phyloP scores from a whole-genome alignment of 2,113 vertebrate genomes.

The Cavia aperea region DNA sequence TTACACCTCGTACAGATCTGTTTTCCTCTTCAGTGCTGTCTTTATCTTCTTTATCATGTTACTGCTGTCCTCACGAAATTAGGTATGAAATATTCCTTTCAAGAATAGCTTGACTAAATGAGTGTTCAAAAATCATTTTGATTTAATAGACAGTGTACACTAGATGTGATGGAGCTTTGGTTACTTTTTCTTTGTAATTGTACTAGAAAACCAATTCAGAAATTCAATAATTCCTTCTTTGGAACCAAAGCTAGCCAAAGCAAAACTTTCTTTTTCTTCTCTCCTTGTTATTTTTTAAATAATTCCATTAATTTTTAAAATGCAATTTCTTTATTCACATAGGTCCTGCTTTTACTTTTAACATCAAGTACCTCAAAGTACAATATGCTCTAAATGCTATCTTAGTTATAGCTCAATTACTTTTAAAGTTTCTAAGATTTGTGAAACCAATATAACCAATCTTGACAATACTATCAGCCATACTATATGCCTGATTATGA shows the following conservation, averaged over 20 bases:
- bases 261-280: not conserved
- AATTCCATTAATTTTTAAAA: not conserved
- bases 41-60: not conserved
- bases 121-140: not conserved
- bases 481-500: not conserved
- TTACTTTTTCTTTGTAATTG: not conserved
- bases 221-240: not conserved
- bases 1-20: not conserved
- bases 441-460: not conserved
- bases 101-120: not conserved
- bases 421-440: not conserved
- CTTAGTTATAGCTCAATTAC: not conserved
- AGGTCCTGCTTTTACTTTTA: not conserved
- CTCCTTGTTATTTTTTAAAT: not conserved
- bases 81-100: not conserved
- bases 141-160: not conserved
- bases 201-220: not conserved
- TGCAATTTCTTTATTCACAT: rapidly evolving
- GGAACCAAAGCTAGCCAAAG: not conserved
- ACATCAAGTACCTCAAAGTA: not conserved
- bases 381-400: not conserved
- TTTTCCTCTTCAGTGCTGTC: not conserved
- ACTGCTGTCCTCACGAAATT: not conserved
- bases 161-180: not conserved
- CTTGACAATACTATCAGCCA: not conserved